Conservation (phyloP, 2,113 vertebrate genomes). For the Pomatostomus ruficeps region DNA sequence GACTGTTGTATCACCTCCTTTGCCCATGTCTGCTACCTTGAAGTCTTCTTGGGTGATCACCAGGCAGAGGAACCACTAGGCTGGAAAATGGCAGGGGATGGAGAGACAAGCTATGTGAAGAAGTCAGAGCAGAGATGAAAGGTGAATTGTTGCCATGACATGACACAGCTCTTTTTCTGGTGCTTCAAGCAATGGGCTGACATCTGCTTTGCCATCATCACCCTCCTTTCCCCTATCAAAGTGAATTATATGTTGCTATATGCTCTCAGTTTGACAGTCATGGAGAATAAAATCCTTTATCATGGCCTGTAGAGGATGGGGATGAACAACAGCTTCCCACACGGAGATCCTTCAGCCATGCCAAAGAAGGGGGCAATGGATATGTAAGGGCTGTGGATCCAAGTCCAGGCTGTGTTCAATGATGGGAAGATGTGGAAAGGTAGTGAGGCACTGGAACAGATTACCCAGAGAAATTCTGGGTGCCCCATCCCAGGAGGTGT, state of each 20-base stretch:
- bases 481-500: neutral
- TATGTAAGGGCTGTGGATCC: neutral
- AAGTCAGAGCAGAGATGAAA: neutral
- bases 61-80: neutral
- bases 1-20: neutral
- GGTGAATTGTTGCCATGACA: neutral
- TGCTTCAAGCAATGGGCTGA: neutral
- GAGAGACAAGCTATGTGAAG: neutral
- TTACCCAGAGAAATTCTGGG: neutral
- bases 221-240: neutral
- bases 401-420: neutral
- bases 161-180: neutral
- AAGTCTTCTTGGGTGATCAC: neutral
- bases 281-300: neutral
- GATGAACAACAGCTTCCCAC: neutral
- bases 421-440: neutral
- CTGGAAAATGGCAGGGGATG: neutral
- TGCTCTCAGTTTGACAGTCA: neutral
- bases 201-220: neutral
- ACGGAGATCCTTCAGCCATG: neutral
- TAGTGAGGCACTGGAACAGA: neutral
- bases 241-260: neutral
- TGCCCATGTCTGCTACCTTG: neutral
- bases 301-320: neutral
- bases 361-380: neutral